Base-by-base conservation (phyloP, 2,113 vertebrate species). In the Corythornis cristatus region DNA sequence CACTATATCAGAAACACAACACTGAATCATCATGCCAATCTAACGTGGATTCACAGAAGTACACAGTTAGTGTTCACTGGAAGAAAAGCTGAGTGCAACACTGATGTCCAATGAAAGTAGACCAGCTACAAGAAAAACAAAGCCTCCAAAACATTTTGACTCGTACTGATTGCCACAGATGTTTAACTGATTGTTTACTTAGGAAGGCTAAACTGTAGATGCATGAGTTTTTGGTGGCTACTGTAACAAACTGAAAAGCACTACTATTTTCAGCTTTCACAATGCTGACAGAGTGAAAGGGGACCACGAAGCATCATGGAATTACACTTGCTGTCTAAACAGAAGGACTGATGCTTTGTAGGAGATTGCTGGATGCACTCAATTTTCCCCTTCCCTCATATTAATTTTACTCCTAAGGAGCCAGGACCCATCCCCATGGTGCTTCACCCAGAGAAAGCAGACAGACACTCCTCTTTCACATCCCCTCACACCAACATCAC, bases 71-170 rank as follows among this genome's bases (percentile, higher is more conserved):
- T 7, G 7, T 64, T 92, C 82, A 73, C 64, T 0, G 4, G 60
- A 40, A 86, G 62, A 76, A 84, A 92, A 85, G n/a, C 56, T 19
- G 25, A 82, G 40, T 45, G 51, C 40, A 95, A 71, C 60, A 77
- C 33, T 74, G 28, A 15, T 45, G 43, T 45, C 76, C 46, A 56
- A 73, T 5, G 9, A 54, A 80, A 83, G 72, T 1, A 75, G 46
- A 93, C 53, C 78, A 71, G 26, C 51, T 87, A 83, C 56, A 33
- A 77, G 58, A 79, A 93, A 67, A 78, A 60, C 29, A 58, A 83
- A 83, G 51, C 0, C 2, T 45, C 28, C 67, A 67, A 83, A 84
- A n/a, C 25, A 26, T 46, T 89, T 89, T 64, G 70, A 73, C 31
- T 87, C 1, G 1, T 37, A 20, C 31, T 25, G 37, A 93, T 40